Evolutionary conservation across 2,797 vertebrate genomes (phyloP), one percentile per base, ranked within the genome.

Genomic region (Tadarida brasiliensis): DNA sequence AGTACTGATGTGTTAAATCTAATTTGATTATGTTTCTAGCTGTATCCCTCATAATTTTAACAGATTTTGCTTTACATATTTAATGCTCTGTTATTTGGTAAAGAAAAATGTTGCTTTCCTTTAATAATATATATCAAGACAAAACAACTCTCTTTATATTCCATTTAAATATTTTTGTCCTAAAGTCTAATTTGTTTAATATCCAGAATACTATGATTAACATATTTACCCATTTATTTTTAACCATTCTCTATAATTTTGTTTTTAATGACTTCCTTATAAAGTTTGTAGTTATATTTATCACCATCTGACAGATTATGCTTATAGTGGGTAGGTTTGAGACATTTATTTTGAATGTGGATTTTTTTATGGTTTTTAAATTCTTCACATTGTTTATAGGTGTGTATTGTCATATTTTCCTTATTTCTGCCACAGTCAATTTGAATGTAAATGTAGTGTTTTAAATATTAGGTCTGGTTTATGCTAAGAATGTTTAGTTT

Each of bases 301-400:
- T 70, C 26, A 63, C 6, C 30, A 22, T 35, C 33, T 57, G 35
- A 88, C 35, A 81, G 26, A 70, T 63, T 88, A 73, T 86, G 16
- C 15, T 16, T 65, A 16, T 67, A 49, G 12, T 63, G 8, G 30
- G 16, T 57, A 22, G 26, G 7, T 33, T 19, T 90, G 82, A 67
- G 56, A 68, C 19, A 57, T 93, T 84, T 77, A 35, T 77, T 94
- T 89, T 81, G 63, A 91, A 83, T 91, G 54, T 85, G 83, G 88
- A 57, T 86, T 82, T 86, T 44, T 47, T 89, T 71, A 6, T 19
- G 28, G 22, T 33, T 56, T 87, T 35, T 30, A 14, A 35, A 7
- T 56, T 88, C 12, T 81, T 85, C 20, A 35, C 54, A 63, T 59
- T 76, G 30, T 90, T 19, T 71, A 16, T 81, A 12, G 28, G 22